Base-by-base conservation (phyloP, 1,140 invertebrate genomes). In the Calycopis cecrops region DNA sequence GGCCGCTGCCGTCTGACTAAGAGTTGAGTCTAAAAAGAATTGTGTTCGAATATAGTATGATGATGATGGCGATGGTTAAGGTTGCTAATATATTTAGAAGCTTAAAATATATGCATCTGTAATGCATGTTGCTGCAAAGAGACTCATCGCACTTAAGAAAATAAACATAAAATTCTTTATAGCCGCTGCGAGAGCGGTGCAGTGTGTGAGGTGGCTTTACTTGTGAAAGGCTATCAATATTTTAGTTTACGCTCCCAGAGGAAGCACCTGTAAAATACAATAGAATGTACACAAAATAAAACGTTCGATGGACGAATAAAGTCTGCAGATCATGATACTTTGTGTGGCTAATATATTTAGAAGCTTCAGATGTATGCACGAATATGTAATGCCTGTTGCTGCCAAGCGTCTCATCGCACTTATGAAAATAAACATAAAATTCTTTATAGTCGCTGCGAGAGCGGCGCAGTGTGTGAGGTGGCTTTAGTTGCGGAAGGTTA, bases 181-280 rank as follows among this genome's bases (percentile, higher is more conserved):
- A 48, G 33, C n/a, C n/a, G 49, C 6, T 34, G 57, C 35, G 48
- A 44, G 55, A 59, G 56, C 28, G 40, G 28, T 4, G 34, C 38
- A 49, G 12, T 38, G 52, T 55, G 42, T 28, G 52, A 51, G 54
- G 62, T 50, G 55, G 51, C 35, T 42, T 44, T 55, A 51, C 48
- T 60, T 55, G 33, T 14, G 48, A 38, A 38, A 55, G 38, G 48
- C 37, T 37, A 38, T 60, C 54, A 56, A 56, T 60, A 55, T 51
- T 56, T 54, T 47, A n/a, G 28, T 21, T 40, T 42, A 21, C 52
- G 28, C 18, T 14, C 40, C 14, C 40, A 16, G 12, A 2, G 7
- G 40, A 14, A 6, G 14, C 14, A 14, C 16, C 34, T 51, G 35
- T 72, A 65, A 72, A 67, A 65, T 68, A 74, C n/a, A n/a, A n/a